Conservation (phyloP, 2,113 vertebrate species). For the Rhea pennata region DNA sequence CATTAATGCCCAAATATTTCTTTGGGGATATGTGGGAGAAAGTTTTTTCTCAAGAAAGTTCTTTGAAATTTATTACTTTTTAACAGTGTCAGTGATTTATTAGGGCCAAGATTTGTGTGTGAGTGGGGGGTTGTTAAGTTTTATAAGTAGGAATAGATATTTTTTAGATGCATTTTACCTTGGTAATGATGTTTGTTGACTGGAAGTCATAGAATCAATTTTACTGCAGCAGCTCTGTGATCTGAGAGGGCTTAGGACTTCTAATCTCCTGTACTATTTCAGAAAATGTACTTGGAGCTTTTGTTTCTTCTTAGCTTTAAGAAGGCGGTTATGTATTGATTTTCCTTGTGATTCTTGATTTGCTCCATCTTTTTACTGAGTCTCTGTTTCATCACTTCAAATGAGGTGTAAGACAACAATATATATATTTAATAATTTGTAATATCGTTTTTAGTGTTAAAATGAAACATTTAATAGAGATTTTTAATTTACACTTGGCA, state of each 20-base stretch:
- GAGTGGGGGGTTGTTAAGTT: not conserved
- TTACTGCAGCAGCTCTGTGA: not conserved
- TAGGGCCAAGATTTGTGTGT: not conserved
- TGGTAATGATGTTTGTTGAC: not conserved
- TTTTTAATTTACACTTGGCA: not conserved
- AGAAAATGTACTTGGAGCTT: not conserved
- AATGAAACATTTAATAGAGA: not conserved
- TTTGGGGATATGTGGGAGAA: not conserved
- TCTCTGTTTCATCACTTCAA: not conserved
- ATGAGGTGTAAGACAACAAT: not conserved
- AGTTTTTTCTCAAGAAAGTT: not conserved
- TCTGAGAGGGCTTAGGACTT: not conserved
- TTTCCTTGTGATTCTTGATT: not conserved
- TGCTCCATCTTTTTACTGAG: not conserved
- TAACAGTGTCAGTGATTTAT: not conserved
- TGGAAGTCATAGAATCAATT: not conserved
- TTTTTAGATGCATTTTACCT: not conserved
- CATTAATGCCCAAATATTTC: not conserved
- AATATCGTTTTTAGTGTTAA: not conserved
- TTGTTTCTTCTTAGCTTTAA: not conserved
- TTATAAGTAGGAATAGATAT: not conserved
- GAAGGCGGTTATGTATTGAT: not conserved
- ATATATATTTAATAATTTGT: not conserved
- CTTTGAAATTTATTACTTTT: not conserved
- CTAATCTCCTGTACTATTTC: not conserved